Evolutionary conservation across 2,888 invertebrate genomes (phyloP), one percentile per base, ranked within the genome.

Genomic region (Lathronympha strigana): DNA sequence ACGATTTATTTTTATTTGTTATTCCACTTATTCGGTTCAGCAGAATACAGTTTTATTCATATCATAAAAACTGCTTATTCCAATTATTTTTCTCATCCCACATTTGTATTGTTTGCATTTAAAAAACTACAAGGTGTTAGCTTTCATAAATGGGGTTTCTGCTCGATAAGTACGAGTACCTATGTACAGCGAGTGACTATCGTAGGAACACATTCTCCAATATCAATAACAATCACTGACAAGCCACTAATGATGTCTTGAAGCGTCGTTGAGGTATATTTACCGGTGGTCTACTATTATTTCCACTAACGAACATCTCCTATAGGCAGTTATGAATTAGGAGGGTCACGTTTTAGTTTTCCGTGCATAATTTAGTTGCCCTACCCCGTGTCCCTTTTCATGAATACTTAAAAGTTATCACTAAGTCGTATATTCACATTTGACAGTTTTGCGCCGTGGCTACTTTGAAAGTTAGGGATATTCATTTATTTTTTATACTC

Each of bases 401-500:
- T 66, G 60, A 38, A 66, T 61, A 61, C 47, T 66, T 66, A 47
- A 60, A 64, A 60, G 53, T 54, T 47, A 60, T 60, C 60, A 60
- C 58, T 38, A 47, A 47, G 38, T 47, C 38, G 38, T 51, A 60
- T 53, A 45, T 60, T 38, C 63, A 51, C 50, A 47, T 53, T 43
- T 53, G 43, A 53, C 36, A 58, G 33, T 49, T 47, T 58, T 31
- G 47, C 3, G 2, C n/a, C 13, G n/a, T 54, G 6, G 15, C 33
- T 21, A 25, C 17, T 33, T 54, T 28, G 9, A 2, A 15, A 8
- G 8, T 31, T 11, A n/a, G 6, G 13, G 5, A 38, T 3, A 38
- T n/a, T n/a, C n/a, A n/a, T n/a, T n/a, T n/a, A n/a, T n/a, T n/a
- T n/a, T n/a, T n/a, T n/a, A n/a, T n/a, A n/a, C n/a, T n/a, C n/a